phyloP scores from a whole-genome alignment of 1,140 invertebrate genomes.

The Aphelinus certus region DNA sequence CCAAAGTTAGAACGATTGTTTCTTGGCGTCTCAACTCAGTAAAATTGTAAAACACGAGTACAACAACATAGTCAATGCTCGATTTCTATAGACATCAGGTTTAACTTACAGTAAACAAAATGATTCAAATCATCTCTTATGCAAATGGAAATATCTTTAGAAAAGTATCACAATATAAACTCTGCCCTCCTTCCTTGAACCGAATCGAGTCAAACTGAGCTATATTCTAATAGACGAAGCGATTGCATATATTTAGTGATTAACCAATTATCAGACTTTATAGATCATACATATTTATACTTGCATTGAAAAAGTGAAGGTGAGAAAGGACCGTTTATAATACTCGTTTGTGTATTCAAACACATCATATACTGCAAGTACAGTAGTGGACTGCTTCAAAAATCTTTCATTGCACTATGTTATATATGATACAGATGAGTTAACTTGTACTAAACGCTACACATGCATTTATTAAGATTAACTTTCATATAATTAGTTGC shows the following conservation, averaged over 20 bases:
- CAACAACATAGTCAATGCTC: slow-evolving; percentile 40
- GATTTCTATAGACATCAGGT: slow-evolving; percentile 31
- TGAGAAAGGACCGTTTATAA: slow-evolving; percentile 48
- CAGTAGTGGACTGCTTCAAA: slow-evolving; percentile 49
- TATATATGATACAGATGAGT: too few species aligned
- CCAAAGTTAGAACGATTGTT: slow-evolving; percentile 24
- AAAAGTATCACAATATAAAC: neutral
- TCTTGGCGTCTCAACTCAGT: slow-evolving; percentile 23
- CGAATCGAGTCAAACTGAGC: slow-evolving; percentile 46
- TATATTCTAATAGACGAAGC: slow-evolving; percentile 48
- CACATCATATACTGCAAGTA: slow-evolving; percentile 40
- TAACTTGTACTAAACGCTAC: too few species aligned
- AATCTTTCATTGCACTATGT: slow-evolving; percentile 48
- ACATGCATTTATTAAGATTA: too few species aligned
- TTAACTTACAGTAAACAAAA: slow-evolving; percentile 2
- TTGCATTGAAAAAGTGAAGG: slow-evolving; percentile 53
- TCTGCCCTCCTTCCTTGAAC: neutral
- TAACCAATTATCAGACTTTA: slow-evolving; percentile 48
- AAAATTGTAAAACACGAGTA: slow-evolving; percentile 33
- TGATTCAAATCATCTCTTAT: slow-evolving; percentile 27
- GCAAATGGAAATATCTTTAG: slow-evolving; percentile 25
- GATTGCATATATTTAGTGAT: slow-evolving; percentile 51
- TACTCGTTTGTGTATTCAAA: slow-evolving; percentile 54
- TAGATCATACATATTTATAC: slow-evolving; percentile 54
- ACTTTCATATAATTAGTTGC: too few species aligned